Evolutionary conservation across 1,140 invertebrate genomes (phyloP).

Genomic region (Gonatopus flavifemur): DNA sequence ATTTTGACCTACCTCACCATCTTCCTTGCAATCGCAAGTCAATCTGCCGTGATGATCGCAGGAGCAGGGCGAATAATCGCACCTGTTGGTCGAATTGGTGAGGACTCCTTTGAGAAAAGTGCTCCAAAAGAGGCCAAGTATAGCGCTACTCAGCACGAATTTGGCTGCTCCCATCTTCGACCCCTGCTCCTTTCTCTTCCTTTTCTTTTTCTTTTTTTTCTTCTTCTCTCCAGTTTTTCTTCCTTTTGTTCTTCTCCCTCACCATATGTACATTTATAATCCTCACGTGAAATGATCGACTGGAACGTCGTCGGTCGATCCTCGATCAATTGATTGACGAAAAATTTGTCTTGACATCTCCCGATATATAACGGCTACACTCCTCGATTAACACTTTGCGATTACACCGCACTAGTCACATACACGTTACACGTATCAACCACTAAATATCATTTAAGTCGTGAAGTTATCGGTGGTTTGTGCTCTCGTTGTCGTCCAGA

Average conservation of each 20-base stretch:
- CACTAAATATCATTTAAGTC: too few species aligned
- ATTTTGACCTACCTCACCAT: slow-evolving; percentile 54
- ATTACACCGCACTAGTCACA: too few species aligned
- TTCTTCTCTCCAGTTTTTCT: slow-evolving; percentile 1
- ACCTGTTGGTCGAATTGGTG: slow-evolving; percentile 56
- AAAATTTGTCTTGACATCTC: too few species aligned
- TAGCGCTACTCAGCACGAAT: slow-evolving; percentile 45
- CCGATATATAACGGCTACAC: too few species aligned
- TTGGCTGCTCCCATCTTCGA: slow-evolving; percentile 46
- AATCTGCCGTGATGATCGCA: slow-evolving; percentile 62
- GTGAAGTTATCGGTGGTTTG: too few species aligned
- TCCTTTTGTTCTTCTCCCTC: background rate
- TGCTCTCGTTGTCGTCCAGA: too few species aligned
- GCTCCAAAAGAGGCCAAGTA: slow-evolving; percentile 50
- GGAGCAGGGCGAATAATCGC: slow-evolving; percentile 59
- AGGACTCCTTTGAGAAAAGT: slow-evolving; percentile 36
- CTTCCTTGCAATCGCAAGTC: slow-evolving; percentile 61
- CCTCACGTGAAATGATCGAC: too few species aligned
- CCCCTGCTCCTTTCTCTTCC: slow-evolving; percentile 15
- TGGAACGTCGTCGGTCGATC: too few species aligned
- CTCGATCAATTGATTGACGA: too few species aligned
- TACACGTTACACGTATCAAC: too few species aligned
- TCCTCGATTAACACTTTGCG: too few species aligned
- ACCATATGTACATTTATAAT: too few species aligned
- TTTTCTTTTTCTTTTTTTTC: slow-evolving; percentile 1